Evolutionary conservation across 2,888 invertebrate genomes (phyloP).

Genomic region (Rhogogaster chlorosoma): DNA sequence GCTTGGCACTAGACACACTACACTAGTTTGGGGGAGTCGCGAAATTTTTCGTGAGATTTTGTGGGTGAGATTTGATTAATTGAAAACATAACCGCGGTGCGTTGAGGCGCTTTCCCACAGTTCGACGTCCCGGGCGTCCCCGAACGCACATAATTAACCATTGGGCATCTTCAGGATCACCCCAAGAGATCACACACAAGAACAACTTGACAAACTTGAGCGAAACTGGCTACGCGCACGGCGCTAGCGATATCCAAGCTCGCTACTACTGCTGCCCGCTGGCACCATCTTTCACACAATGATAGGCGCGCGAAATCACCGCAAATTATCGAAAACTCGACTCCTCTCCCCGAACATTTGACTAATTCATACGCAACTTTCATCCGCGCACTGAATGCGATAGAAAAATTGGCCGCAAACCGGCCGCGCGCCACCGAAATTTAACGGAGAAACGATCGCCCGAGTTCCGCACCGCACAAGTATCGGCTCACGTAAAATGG

Average conservation of each 20-base stretch:
- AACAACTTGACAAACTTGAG: slow-evolving; percentile 65
- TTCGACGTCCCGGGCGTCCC: slow-evolving; percentile 86
- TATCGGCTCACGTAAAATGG: slow-evolving; percentile 90
- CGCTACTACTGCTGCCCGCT: slow-evolving; percentile 66
- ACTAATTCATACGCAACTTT: slow-evolving; percentile 60
- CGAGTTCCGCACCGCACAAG: slow-evolving; percentile 71
- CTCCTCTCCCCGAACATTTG: slow-evolving; percentile 66
- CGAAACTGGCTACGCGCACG: slow-evolving; percentile 75
- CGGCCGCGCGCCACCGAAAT: slow-evolving; percentile 68
- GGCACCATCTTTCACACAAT: slow-evolving; percentile 63
- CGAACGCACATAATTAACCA: slow-evolving; percentile 90
- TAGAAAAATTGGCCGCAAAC: slow-evolving; percentile 63
- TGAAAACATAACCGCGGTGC: slow-evolving; percentile 69
- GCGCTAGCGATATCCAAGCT: slow-evolving; percentile 68
- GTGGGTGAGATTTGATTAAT: slow-evolving; percentile 56
- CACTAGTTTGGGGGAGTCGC: slow-evolving; percentile 52
- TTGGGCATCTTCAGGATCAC: slow-evolving; percentile 86
- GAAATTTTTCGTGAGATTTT: slow-evolving; percentile 63
- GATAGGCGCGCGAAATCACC: slow-evolving; percentile 68
- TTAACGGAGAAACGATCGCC: slow-evolving; percentile 66
- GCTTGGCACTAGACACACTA: slow-evolving; percentile 53
- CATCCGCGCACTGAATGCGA: slow-evolving; percentile 60
- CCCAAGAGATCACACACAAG: slow-evolving; percentile 54
- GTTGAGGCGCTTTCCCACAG: slow-evolving; percentile 80
- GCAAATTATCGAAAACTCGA: slow-evolving; percentile 59